These are phyloP conservation scores for Polietes domitor DNA, from an alignment of 2,888 invertebrate species.

Conservation along the genomic window DNA sequence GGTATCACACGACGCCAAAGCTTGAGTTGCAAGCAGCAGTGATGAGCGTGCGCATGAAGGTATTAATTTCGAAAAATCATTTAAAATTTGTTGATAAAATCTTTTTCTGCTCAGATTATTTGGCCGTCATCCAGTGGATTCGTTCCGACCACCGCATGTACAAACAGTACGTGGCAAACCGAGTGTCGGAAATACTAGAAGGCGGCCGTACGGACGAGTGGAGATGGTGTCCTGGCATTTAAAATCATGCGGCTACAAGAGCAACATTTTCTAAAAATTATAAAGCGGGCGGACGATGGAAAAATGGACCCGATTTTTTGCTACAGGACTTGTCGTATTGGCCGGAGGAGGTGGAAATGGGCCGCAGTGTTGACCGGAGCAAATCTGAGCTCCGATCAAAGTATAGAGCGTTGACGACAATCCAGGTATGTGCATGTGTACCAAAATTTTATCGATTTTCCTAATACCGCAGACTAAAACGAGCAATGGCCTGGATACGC, in stretches of 20 bases:
- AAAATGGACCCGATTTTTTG: conserved; percentile 5
- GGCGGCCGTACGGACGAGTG: neutral
- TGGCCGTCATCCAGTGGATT: no score
- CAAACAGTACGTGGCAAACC: neutral
- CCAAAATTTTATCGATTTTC: conserved; percentile 23
- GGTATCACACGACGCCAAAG: no score
- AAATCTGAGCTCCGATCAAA: conserved; percentile 19
- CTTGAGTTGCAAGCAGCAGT: neutral
- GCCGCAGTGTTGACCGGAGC: neutral
- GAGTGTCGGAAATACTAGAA: neutral
- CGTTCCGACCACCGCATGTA: neutral
- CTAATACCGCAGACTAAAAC: conserved; percentile 4
- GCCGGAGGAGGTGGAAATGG: neutral
- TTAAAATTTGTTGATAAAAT: neutral
- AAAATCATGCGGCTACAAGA: neutral
- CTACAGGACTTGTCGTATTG: neutral
- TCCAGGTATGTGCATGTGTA: neutral
- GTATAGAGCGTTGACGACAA: neutral
- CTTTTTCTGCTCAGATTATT: no score
- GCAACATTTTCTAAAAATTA: neutral
- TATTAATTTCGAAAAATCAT: neutral
- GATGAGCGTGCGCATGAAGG: neutral
- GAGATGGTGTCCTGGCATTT: neutral
- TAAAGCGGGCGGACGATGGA: neutral
- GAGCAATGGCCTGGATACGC: conserved; percentile 7